A percentile compares a stretch with the other conserved stretches of the same genome.
Evolutionary conservation across 2,113 vertebrate genomes (phyloP).

Genomic region (Cariama cristata): DNA sequence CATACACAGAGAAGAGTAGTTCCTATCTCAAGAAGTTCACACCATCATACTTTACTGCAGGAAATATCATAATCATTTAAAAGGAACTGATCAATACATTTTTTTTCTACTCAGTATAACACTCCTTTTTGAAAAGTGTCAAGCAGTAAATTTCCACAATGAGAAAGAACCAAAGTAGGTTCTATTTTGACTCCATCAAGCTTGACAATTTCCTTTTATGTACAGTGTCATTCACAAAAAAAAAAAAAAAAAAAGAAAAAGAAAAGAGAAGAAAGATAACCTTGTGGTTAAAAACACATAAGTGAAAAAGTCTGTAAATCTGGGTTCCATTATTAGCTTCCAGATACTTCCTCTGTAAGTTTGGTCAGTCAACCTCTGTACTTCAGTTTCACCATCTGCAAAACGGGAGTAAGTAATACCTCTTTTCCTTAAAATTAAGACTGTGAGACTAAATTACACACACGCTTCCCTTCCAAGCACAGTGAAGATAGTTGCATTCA

Average conservation of each 20-base stretch:
- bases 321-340: constrained; percentile 13
- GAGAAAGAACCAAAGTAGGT: constrained; percentile 2
- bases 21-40: not conserved
- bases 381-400: not conserved
- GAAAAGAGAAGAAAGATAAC: not conserved
- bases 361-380: not conserved
- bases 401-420: not conserved
- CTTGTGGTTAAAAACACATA: constrained; percentile 6
- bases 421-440: not conserved
- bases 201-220: not conserved
- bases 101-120: not conserved
- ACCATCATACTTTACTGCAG: not conserved
- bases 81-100: not conserved
- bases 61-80: not conserved
- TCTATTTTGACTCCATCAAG: constrained; percentile 9
- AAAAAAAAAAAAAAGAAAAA: not conserved
- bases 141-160: not conserved
- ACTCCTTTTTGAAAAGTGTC: not conserved
- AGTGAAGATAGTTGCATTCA: not conserved
- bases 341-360: constrained; percentile 8
- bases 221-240: not conserved
- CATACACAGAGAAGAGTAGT: not conserved
- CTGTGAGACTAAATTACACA: not conserved
- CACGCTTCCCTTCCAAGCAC: not conserved
- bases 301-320: constrained; percentile 24